Evolutionary conservation across 1,140 invertebrate genomes (phyloP).

Genomic region (Heterodera carotae): DNA sequence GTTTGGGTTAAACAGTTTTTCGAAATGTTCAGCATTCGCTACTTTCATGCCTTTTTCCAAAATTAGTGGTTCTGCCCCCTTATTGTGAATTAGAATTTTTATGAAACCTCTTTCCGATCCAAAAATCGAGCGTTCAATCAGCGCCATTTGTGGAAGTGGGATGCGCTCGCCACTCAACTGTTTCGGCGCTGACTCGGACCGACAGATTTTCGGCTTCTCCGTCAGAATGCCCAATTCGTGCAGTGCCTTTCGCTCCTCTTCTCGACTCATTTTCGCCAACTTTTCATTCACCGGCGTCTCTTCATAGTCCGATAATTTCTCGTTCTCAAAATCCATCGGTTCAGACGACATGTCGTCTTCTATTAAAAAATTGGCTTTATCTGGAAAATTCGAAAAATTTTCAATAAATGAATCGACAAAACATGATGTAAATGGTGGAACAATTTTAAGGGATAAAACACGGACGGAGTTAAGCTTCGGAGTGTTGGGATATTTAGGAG

Average conservation of each 20-base stretch:
- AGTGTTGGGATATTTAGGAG: too few species aligned
- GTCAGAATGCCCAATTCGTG: background rate
- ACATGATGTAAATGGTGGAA: background rate
- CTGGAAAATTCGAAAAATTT: too few species aligned
- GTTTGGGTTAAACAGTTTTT: background rate
- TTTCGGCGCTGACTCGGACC: too few species aligned
- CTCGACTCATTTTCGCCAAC: background rate
- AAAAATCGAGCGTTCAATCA: background rate
- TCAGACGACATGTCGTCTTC: background rate
- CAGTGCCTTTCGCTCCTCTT: background rate
- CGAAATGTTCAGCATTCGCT: background rate
- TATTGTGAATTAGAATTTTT: background rate
- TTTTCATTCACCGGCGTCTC: background rate
- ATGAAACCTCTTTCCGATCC: background rate
- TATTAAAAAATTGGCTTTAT: too few species aligned
- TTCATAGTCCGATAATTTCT: background rate
- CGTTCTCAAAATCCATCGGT: background rate
- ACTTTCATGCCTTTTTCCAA: background rate
- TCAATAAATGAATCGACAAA: background rate
- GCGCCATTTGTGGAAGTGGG: too few species aligned
- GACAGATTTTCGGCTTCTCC: too few species aligned
- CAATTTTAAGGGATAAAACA: too few species aligned
- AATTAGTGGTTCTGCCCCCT: background rate
- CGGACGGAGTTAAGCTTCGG: background rate
- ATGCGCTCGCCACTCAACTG: background rate